These are phyloP conservation scores for Gymnobelideus leadbeateri DNA, from an alignment of 2,113 vertebrate species.

Conservation along the genomic window DNA sequence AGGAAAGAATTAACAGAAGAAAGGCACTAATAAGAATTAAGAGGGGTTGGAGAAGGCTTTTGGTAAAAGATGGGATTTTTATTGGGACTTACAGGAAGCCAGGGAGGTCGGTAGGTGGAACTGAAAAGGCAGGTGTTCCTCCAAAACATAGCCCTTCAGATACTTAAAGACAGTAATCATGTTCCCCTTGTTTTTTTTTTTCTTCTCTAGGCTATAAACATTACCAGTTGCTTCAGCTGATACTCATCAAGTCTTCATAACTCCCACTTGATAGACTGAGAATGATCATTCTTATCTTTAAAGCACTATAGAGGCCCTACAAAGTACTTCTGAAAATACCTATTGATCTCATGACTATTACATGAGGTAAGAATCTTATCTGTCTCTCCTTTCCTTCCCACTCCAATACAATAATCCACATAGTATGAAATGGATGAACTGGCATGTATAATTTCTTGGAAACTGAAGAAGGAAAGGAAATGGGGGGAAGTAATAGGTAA, in stretches of 20 bases:
- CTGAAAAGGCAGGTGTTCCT: neutral
- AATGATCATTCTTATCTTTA: neutral
- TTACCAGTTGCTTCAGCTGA: neutral
- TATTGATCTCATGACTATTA: neutral
- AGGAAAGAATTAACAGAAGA: neutral
- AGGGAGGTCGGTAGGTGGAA: neutral
- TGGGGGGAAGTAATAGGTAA: neutral
- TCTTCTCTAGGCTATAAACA: neutral
- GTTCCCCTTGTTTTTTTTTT: neutral
- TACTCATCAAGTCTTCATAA: neutral
- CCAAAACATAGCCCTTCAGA: neutral
- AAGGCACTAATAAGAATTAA: neutral
- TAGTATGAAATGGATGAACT: neutral
- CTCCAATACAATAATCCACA: neutral
- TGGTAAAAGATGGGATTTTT: neutral
- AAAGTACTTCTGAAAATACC: slow-evolving; percentile 21
- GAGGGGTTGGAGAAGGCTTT: neutral
- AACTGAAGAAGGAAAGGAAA: neutral
- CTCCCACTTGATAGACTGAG: neutral
- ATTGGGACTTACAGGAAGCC: neutral
- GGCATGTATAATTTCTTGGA: neutral
- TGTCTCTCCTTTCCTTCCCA: neutral
- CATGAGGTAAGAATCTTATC: neutral
- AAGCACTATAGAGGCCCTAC: neutral
- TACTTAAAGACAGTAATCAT: neutral